Evolutionary conservation across 1,140 invertebrate species (phyloP).

Genomic region (Sycophila sp.): DNA sequence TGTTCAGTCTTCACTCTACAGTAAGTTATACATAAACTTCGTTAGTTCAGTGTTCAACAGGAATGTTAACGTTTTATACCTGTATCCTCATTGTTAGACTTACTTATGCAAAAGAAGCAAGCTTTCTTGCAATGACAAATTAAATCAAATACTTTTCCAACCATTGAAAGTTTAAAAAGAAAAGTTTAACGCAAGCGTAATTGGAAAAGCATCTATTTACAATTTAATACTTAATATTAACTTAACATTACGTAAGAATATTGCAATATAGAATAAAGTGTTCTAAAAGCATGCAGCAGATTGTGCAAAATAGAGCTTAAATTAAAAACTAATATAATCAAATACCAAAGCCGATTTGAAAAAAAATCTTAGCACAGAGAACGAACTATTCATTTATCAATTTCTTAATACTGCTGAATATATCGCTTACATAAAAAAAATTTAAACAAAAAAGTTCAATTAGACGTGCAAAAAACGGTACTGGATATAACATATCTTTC

Average conservation of each 20-base stretch:
- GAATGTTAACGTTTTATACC: background rate
- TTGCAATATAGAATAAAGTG: background rate
- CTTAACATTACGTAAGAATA: background rate
- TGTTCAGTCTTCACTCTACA: background rate
- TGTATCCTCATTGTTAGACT: background rate
- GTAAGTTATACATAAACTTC: background rate
- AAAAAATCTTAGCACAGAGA: too few species aligned
- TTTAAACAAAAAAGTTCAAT: background rate
- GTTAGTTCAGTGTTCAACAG: background rate
- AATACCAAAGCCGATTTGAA: too few species aligned
- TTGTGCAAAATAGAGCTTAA: background rate
- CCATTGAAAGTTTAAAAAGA: background rate
- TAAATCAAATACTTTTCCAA: conserved; percentile 2
- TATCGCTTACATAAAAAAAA: background rate
- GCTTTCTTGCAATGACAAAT: background rate
- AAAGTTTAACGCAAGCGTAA: background rate
- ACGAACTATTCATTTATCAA: background rate
- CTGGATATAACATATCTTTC: background rate
- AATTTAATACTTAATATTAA: conserved; percentile 8
- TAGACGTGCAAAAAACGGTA: background rate
- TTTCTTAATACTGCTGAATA: background rate
- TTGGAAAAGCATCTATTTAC: conserved; percentile 7
- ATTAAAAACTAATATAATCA: too few species aligned
- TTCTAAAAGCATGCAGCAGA: background rate
- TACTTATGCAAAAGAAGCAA: conserved; percentile 2